Evolutionary conservation across 2,888 invertebrate genomes (phyloP).

Genomic region (Opisthograptis luteolata): DNA sequence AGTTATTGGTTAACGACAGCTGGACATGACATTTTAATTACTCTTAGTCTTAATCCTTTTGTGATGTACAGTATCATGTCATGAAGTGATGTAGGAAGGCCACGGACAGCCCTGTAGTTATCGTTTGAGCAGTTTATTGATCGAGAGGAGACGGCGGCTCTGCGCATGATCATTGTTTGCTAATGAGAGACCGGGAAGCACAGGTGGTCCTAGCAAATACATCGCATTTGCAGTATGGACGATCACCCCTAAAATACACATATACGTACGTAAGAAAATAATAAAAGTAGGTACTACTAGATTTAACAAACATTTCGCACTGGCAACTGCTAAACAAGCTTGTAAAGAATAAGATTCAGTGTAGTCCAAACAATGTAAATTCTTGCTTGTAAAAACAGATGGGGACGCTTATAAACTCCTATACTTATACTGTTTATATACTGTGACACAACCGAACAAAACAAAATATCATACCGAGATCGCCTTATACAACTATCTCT

Average conservation of each 20-base stretch:
- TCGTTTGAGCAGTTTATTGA: constrained; percentile 62
- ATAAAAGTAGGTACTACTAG: no score
- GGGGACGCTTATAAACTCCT: not conserved
- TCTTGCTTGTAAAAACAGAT: no score
- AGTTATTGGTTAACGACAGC: not conserved
- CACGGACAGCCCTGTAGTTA: constrained; percentile 46
- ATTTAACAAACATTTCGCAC: no score
- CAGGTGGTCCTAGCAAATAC: constrained; percentile 57
- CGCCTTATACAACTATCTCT: constrained; percentile 8
- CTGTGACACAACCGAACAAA: not conserved
- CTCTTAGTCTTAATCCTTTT: constrained; percentile 13
- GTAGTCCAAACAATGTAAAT: no score
- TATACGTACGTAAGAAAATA: no score
- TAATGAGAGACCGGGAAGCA: constrained; percentile 67
- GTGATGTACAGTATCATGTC: constrained; percentile 5
- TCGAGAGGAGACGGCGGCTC: constrained; percentile 52
- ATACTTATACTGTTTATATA: not conserved
- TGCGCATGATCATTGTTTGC: constrained; percentile 74
- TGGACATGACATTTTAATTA: constrained; percentile 18
- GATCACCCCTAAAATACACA: not conserved
- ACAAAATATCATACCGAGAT: not conserved
- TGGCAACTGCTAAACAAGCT: no score
- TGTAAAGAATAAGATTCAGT: no score
- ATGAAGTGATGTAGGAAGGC: constrained; percentile 17
- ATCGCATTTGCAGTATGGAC: constrained; percentile 10